Base-by-base conservation (phyloP, 1,140 invertebrate genomes). In the Fopius arisanus region DNA sequence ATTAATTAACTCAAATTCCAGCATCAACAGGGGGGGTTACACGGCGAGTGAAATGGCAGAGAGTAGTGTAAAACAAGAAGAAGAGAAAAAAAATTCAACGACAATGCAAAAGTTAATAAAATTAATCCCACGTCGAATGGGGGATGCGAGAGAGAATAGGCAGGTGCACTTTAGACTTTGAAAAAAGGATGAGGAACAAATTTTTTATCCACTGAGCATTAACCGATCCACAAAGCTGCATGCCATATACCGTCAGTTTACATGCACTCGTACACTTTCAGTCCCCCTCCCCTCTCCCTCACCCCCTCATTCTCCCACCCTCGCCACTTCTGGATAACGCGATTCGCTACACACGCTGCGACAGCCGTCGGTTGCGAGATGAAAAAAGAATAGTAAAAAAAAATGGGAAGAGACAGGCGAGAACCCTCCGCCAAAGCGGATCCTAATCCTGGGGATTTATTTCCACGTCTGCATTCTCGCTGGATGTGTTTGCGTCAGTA, bases 401-500 rank as follows among this genome's bases (percentile, higher is more conserved):
- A 66, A 70, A 26, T 66, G 48, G 51, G 65, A 69, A 59, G 66
- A 33, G 29, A 21, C 29, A 29, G 59, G 26, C 37, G 33, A 70
- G 41, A 63, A 16, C 48, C 43, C 63, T 28, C 28, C 21, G 59
- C 37, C 33, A 33, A 12, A 54, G 73, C 67, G 67, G 68, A 63
- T 59, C 68, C 71, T 76, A 76, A 76, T 76, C 75, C 75, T 9
- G 23, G 65, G 75, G 75, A 76, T 76, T 76, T 73, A 73, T 73
- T 72, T 71, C 68, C 69, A 76, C 71, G 68, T 76, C 71, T 71
- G 71, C 63, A 73, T 69, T 70, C 72, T 54, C 48, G 66, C 70
- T 54, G 54, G 37, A 29, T 62, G 59, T 54, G 29, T n/a, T 59
- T 40, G 67, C 70, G 51, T 62, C 23, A 66, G 21, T 72, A 37